Conservation (phyloP, 2,797 vertebrate genomes). For the Rhinella marina region DNA sequence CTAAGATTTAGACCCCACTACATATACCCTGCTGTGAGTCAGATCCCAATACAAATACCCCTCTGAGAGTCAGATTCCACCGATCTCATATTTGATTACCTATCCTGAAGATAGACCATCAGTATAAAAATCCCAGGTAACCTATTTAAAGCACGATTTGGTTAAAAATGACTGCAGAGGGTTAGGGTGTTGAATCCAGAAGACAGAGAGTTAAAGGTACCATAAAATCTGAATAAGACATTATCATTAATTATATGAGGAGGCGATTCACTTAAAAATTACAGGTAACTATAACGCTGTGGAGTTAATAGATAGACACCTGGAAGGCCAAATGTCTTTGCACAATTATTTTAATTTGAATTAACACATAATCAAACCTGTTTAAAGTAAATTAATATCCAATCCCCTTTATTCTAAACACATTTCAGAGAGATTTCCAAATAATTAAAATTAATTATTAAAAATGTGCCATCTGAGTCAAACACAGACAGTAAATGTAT, state of each 20-base stretch:
- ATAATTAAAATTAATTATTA: slow-evolving; percentile 48
- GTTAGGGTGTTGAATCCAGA: not conserved
- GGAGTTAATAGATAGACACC: not conserved
- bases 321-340: not conserved
- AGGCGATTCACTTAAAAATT: not conserved
- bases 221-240: not conserved
- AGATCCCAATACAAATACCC: too few relatives aligned
- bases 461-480: slow-evolving; percentile 16
- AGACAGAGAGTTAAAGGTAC: not conserved
- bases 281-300: not conserved
- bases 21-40: too few relatives aligned
- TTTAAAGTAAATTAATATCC: slow-evolving; percentile 23
- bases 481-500: slow-evolving; percentile 25
- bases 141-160: not conserved
- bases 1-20: too few relatives aligned
- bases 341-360: slow-evolving; percentile 17
- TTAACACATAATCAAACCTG: not conserved
- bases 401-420: slow-evolving; percentile 23
- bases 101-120: too few relatives aligned
- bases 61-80: too few relatives aligned
- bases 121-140: too few relatives aligned
- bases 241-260: not conserved
- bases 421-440: slow-evolving; percentile 16
- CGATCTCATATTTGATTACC: too few relatives aligned
- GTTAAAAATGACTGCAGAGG: not conserved